Base-by-base conservation (phyloP, 1,140 invertebrate genomes). In the Aleiodes sp. region DNA sequence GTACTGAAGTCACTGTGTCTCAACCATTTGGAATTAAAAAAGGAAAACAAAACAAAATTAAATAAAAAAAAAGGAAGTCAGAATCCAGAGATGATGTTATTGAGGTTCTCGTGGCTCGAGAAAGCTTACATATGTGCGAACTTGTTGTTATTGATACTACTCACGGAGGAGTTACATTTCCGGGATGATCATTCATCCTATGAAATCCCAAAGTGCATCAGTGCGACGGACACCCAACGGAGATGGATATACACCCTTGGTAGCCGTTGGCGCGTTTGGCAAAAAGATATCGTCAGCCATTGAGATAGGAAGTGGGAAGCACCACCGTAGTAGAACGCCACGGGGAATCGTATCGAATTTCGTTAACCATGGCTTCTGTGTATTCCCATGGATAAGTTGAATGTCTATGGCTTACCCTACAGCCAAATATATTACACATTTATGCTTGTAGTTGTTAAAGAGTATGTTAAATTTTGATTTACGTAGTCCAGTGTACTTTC, bases 231-330 rank as follows among this genome's bases (percentile, higher is more conserved):
- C 46, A 52, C 46, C 3, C 19, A 52, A 21, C 26, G 4, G 16
- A 24, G 62, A 65, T 26, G 19, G 43, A 52, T 52, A 65, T 65
- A 39, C 59, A 61, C 16, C 31, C 6, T 26, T 28, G 8, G 14
- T 52, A 21, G 19, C 19, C 46, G 46, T 52, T 52, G 46, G 46
- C 41, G 41, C 14, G 41, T 46, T 46, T 26, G 10, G 4, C 21
- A 26, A 52, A 52, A 52, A 52, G 21, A 52, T 52, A 52, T 52
- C 26, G 62, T 29, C 62, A 46, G 10, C 19, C n/a, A 43, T 24
- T n/a, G 70, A 78, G 78, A 77, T 77, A 86, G 84, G 84, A 86
- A 86, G 84, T 85, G 84, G 84, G 84, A 86, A 86, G 84, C 84
- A 85, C 84, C 80, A 84, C 77, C 78, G 77, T 75, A 76, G 77